A percentile compares a stretch with the other conserved stretches of the same genome.
These are phyloP conservation scores for Orius insidiosus DNA, from an alignment of 1,140 invertebrate genomes.

Conservation along the genomic window DNA sequence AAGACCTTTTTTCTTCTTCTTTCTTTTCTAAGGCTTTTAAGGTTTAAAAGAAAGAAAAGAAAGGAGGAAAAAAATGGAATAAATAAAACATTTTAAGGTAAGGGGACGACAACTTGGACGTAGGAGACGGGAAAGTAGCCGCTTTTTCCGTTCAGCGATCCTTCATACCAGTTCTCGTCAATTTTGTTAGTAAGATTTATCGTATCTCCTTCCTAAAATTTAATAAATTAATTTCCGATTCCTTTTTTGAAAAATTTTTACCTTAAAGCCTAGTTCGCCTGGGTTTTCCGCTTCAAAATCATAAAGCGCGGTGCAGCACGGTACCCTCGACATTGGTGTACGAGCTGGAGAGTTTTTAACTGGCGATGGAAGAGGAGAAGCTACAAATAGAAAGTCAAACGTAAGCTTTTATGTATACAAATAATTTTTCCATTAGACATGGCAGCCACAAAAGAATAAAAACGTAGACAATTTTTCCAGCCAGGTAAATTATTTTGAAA, in stretches of 20 bases:
- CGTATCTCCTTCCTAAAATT: conserved; percentile 75
- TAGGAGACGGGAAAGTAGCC: conserved; percentile 91
- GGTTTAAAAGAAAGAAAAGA: too few relatives aligned
- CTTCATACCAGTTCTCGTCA: conserved; percentile 95
- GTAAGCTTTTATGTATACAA: too few relatives aligned
- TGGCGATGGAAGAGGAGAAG: conserved; percentile 77
- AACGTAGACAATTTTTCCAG: too few relatives aligned
- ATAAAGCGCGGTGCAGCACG: conserved; percentile 85
- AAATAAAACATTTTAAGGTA: too few relatives aligned
- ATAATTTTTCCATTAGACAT: too few relatives aligned
- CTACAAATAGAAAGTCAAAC: too few relatives aligned
- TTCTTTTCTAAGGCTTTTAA: too few relatives aligned
- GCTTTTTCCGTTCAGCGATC: conserved; percentile 71
- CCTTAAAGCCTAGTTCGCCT: conserved; percentile 83
- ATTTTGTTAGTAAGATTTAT: conserved; percentile 81
- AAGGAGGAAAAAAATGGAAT: too few relatives aligned
- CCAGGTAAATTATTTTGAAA: too few relatives aligned
- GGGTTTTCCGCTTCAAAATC: conserved; percentile 96
- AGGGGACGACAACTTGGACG: conserved; percentile 72
- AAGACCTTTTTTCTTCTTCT: too few relatives aligned
- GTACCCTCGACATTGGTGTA: conserved; percentile 45
- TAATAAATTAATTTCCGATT: too few relatives aligned
- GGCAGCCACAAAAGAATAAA: too few relatives aligned
- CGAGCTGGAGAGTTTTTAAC: conserved; percentile 68
- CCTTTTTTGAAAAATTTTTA: conserved; percentile 23